A percentile compares a stretch with the other conserved stretches of the same genome.
Evolutionary conservation across 2,888 invertebrate genomes (phyloP).

Genomic region (Tenthredo notha): DNA sequence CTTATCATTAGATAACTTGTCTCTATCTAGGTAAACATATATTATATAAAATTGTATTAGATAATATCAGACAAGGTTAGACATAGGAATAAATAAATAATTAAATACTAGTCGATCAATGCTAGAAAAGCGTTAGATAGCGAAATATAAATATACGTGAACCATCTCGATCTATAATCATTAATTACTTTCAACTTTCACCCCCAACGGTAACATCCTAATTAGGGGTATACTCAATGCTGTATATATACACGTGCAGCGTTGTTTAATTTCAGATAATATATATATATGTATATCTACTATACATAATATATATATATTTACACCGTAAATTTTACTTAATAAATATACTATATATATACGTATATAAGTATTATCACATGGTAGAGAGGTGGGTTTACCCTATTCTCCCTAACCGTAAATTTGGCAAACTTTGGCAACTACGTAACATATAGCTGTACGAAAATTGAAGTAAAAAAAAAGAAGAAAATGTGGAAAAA

Average conservation of each 20-base stretch:
- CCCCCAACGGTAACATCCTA: neutral
- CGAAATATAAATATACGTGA: neutral
- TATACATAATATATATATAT: conserved; percentile 1
- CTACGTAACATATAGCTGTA: neutral
- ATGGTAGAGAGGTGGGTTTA: neutral
- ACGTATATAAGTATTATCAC: neutral
- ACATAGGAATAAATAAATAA: neutral
- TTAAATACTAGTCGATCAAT: neutral
- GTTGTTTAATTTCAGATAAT: neutral
- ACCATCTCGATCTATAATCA: neutral
- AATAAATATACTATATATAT: neutral
- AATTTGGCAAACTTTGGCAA: conserved; percentile 14
- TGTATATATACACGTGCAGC: neutral
- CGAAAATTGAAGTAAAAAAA: neutral
- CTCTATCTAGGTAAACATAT: neutral
- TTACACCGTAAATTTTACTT: conserved; percentile 3
- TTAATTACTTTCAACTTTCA: conserved; percentile 25
- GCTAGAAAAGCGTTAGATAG: neutral
- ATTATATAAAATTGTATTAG: neutral
- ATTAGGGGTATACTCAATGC: neutral
- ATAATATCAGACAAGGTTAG: neutral
- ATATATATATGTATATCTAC: neutral
- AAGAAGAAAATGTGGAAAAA: too few species aligned
- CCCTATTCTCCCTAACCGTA: neutral
- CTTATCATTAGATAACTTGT: neutral